Percentiles rank a stretch among this genome's conserved stretches.
Evolutionary conservation across 64 coral and sea anemone genomes (phyloP).

Genomic region (Acropora tenuis): DNA sequence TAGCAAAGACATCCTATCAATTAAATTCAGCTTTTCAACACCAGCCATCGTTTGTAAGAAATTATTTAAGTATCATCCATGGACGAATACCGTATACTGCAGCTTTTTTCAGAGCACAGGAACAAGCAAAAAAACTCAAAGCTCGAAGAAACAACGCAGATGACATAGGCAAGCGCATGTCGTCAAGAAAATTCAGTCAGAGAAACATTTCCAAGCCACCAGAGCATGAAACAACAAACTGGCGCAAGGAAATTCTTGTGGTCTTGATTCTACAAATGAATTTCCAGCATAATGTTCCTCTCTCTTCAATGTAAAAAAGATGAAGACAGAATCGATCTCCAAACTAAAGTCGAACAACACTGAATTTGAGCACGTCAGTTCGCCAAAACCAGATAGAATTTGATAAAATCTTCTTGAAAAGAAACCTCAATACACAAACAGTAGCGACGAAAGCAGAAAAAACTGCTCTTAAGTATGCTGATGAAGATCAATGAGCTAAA

Average conservation of each 20-base stretch:
- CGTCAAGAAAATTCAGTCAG: background rate
- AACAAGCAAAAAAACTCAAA: background rate
- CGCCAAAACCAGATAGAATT: constrained; percentile 3
- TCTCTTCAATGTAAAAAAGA: background rate
- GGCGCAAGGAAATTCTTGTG: background rate
- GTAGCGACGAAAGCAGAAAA: background rate
- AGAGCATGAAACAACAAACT: background rate
- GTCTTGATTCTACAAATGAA: constrained; percentile 1
- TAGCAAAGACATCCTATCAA: constrained; percentile 47
- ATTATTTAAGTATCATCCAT: background rate
- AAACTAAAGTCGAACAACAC: no score
- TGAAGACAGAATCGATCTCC: no score
- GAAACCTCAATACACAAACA: background rate
- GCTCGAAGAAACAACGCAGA: background rate
- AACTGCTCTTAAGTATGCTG: background rate
- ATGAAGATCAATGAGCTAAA: background rate
- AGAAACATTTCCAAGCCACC: background rate
- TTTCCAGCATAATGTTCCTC: background rate
- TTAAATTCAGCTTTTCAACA: background rate
- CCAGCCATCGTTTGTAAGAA: background rate
- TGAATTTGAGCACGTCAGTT: constrained; percentile 6
- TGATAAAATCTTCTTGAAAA: background rate
- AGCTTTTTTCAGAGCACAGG: background rate
- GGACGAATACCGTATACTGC: background rate
- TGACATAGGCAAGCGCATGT: background rate